Evolutionary conservation across 1,140 invertebrate genomes (phyloP).

Genomic region (Listronotus bonariensis): DNA sequence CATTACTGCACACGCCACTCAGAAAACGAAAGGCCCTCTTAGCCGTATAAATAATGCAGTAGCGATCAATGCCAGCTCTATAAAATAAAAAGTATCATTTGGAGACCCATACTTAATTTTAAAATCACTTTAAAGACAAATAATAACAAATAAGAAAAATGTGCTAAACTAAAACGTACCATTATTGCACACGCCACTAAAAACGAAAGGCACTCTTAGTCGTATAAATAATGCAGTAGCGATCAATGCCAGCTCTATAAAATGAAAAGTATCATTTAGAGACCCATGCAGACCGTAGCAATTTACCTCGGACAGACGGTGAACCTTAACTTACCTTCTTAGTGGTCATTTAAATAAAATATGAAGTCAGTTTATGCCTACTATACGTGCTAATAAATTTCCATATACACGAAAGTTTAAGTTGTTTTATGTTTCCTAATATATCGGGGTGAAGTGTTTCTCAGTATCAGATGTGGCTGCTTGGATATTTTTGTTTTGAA

Average conservation of each 20-base stretch:
- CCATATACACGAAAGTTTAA: slow-evolving; percentile 11
- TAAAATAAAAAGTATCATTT: no score
- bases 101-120: background rate
- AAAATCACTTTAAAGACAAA: no score
- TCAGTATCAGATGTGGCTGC: slow-evolving; percentile 5
- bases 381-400: slow-evolving; percentile 23
- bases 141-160: background rate
- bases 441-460: slow-evolving; percentile 15
- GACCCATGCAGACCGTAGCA: slow-evolving; percentile 13
- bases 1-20: no score
- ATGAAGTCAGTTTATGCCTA: slow-evolving; percentile 11
- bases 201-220: slow-evolving; percentile 9
- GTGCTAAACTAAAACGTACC: background rate
- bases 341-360: slow-evolving; percentile 30
- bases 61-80: no score
- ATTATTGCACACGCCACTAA: background rate
- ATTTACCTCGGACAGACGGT: slow-evolving; percentile 14
- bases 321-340: slow-evolving; percentile 18
- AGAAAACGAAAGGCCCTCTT: no score
- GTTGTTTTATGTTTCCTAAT: slow-evolving; percentile 12
- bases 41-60: no score
- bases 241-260: slow-evolving; percentile 13
- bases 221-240: slow-evolving; percentile 12
- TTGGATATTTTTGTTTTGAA: background rate
- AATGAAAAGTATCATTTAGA: slow-evolving; percentile 21